Evolutionary conservation across 2,888 invertebrate species (phyloP).

Genomic region (Cistogaster globosa): DNA sequence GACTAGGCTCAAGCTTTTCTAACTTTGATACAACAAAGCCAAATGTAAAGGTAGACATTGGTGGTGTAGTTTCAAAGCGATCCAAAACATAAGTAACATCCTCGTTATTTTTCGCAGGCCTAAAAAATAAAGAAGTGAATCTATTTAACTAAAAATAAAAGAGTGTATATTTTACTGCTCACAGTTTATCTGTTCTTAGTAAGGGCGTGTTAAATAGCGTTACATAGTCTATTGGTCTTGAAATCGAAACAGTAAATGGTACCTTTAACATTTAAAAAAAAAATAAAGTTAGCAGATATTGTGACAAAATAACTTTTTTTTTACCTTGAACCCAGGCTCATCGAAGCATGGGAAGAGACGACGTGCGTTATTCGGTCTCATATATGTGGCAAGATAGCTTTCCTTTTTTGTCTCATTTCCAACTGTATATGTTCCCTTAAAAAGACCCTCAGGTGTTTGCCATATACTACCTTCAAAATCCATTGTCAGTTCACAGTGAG

Average conservation of each 20-base stretch:
- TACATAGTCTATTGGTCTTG: slow-evolving; percentile 85
- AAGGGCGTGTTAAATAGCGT: slow-evolving; percentile 88
- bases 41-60: slow-evolving; percentile 90
- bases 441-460: slow-evolving; percentile 87
- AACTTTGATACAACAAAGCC: slow-evolving; percentile 89
- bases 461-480: slow-evolving; percentile 87
- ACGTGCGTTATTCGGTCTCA: slow-evolving; percentile 89
- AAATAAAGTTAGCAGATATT: not conserved
- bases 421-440: slow-evolving; percentile 86
- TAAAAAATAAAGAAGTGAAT: not conserved
- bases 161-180: slow-evolving; percentile 75
- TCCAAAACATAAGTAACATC: slow-evolving; percentile 85
- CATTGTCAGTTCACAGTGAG: slow-evolving; percentile 86
- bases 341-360: slow-evolving; percentile 92
- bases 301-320: slow-evolving; percentile 70
- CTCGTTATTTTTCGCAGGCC: slow-evolving; percentile 15
- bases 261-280: slow-evolving; percentile 84
- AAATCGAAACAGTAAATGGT: slow-evolving; percentile 87
- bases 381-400: slow-evolving; percentile 87
- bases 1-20: slow-evolving; percentile 75
- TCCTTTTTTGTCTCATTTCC: slow-evolving; percentile 81
- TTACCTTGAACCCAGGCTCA: slow-evolving; percentile 90
- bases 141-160: not conserved
- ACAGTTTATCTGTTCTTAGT: slow-evolving; percentile 86
- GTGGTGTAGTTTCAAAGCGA: slow-evolving; percentile 88